Conservation (phyloP, 2,888 invertebrate genomes). For the Protula sp. region DNA sequence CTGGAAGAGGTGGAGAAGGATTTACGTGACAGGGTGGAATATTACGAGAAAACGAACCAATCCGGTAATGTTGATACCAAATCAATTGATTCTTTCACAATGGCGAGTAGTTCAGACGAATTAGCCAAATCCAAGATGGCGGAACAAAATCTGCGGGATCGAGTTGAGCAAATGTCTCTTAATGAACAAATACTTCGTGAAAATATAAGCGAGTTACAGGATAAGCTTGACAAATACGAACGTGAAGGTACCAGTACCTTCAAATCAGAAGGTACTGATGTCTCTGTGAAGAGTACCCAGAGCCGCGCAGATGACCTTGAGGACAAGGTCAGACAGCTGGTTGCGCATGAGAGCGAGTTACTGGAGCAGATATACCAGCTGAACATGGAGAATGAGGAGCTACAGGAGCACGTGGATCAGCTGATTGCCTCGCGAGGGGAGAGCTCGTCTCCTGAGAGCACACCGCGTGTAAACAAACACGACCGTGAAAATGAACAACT, state of each 20-base stretch:
- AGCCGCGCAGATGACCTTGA: no score
- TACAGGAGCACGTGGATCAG: background rate
- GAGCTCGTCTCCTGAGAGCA: no score
- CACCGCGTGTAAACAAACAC: no score
- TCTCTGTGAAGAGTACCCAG: no score
- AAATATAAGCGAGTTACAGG: background rate
- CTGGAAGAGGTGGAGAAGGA: background rate
- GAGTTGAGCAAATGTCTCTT: background rate
- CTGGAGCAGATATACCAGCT: background rate
- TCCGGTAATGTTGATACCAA: background rate
- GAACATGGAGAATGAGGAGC: background rate
- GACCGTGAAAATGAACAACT: no score
- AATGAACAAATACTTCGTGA: background rate
- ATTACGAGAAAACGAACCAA: background rate
- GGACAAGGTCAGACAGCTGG: background rate
- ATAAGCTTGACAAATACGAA: background rate
- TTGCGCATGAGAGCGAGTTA: background rate
- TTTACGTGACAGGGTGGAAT: background rate
- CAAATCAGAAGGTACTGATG: no score
- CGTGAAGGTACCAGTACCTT: no score
- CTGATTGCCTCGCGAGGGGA: no score
- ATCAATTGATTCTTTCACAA: no score
- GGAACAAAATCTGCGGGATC: background rate
- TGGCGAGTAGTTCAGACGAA: background rate
- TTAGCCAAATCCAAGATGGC: background rate